Evolutionary conservation across 1,140 invertebrate genomes (phyloP).

Genomic region (Drosophila simulans): DNA sequence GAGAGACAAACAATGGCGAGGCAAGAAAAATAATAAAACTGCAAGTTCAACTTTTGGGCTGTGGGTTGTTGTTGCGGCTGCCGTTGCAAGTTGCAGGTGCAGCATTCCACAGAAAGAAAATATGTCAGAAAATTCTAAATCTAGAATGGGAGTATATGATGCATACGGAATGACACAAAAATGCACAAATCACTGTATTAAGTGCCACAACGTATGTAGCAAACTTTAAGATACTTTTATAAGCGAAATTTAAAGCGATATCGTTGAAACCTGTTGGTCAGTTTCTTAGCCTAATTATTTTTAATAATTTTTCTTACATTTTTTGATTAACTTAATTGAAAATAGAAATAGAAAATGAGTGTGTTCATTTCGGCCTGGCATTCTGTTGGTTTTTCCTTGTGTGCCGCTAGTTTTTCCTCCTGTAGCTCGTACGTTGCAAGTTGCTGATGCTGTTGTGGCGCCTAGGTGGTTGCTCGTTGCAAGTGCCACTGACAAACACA

Average conservation of each 20-base stretch:
- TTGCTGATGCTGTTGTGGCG: slow-evolving; percentile 10
- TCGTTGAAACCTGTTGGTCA: too few species aligned
- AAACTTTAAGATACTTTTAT: too few species aligned
- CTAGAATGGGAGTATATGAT: too few species aligned
- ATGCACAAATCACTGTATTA: too few species aligned
- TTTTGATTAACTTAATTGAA: not conserved
- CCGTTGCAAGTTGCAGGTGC: slow-evolving; percentile 16
- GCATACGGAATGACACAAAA: too few species aligned
- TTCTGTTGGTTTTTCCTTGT: not conserved
- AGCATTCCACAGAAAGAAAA: not conserved
- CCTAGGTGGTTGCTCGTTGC: slow-evolving; percentile 22
- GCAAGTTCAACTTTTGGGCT: slow-evolving; percentile 51
- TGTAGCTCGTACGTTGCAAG: slow-evolving; percentile 1
- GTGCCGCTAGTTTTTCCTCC: not conserved
- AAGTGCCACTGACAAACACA: slow-evolving; percentile 71
- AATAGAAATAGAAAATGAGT: too few species aligned
- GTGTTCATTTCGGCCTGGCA: too few species aligned
- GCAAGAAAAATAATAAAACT: slow-evolving; percentile 44
- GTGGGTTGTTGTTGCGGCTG: slow-evolving; percentile 30
- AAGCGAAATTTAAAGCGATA: too few species aligned
- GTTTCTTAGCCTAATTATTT: not conserved
- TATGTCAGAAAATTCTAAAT: not conserved
- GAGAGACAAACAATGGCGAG: slow-evolving; percentile 34
- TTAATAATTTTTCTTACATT: not conserved
- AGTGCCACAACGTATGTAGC: too few species aligned